Percentiles rank a stretch among this genome's conserved stretches.
These are phyloP conservation scores for Deroptyus accipitrinus DNA, from an alignment of 2,113 vertebrate species.

Conservation along the genomic window DNA sequence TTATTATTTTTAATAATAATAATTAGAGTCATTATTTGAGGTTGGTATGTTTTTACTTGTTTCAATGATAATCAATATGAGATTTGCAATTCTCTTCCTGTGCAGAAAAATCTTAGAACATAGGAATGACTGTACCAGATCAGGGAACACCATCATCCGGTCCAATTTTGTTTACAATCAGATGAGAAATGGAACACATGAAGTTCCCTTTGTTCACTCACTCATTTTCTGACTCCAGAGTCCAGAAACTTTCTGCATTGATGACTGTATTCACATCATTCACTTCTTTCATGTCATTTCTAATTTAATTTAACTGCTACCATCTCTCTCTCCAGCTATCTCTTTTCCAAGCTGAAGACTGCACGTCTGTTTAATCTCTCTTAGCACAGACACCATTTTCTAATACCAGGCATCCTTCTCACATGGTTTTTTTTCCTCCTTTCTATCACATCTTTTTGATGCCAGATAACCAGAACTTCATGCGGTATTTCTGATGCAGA, in stretches of 20 bases:
- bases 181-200: not conserved
- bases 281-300: not conserved
- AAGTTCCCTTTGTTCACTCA: not conserved
- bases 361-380: conserved; percentile 16
- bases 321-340: not conserved
- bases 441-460: not conserved
- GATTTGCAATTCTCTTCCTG: not conserved
- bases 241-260: conserved; percentile 8
- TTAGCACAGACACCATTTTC: conserved; percentile 4
- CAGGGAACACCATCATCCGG: not conserved
- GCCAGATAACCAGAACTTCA: not conserved
- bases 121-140: not conserved
- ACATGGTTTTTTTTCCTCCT: not conserved
- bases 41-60: not conserved
- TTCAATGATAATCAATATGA: not conserved
- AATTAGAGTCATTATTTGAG: not conserved
- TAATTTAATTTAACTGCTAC: conserved; percentile 43
- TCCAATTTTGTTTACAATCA: not conserved
- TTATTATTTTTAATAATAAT: not conserved
- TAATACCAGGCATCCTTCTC: not conserved
- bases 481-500: not conserved
- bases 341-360: not conserved
- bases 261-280: not conserved
- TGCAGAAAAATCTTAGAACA: not conserved
- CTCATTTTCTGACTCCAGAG: not conserved